Base-by-base conservation (phyloP, 2,888 invertebrate species). In the Crematogaster levior region DNA sequence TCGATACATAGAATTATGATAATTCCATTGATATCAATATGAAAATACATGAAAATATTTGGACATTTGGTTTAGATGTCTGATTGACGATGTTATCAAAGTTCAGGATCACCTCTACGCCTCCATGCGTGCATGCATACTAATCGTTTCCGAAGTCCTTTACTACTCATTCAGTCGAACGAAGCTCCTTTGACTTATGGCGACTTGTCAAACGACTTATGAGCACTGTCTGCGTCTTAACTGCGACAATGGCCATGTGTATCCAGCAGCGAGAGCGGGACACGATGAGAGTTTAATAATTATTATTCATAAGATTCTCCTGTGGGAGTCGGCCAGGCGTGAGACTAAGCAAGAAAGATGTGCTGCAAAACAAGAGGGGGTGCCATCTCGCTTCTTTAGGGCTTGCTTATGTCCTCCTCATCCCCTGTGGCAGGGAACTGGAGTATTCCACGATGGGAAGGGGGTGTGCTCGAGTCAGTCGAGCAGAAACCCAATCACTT, bases 401-500 rank as follows among this genome's bases (percentile, higher is more conserved):
- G 56, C 56, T 79, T 79, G 77, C 77, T 68, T 79, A 68, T 80
- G 85, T 85, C 86, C 83, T 60, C 75, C 77, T 80, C 46, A 82
- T 74, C 85, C 88, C 85, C 85, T 83, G 77, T 85, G 85, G 79
- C 51, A 48, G 65, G 77, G 72, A 79, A 72, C 82, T 81, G 70
- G 68, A 84, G 88, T 65, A 90, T 86, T 82, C 84, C 77, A 66
- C 86, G 86, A 72, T 86, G 85, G 84, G 86, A 89, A 86, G 89
- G 90, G 88, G 91, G 88, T 90, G 92, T 90, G 92, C 93, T 91
- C 92, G 94, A 94, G 92, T 94, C 95, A 95, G 94, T 94, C 94
- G 94, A 94, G 95, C 94, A 94, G 95, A 95, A 95, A 95, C 95
- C 95, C 95, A 95, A 95, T 95, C 95, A 95, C 95, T 95, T 95